Percentiles rank a stretch among this genome's conserved stretches.
Conservation (phyloP, 2,113 vertebrate genomes). For the Cygnus atratus region DNA sequence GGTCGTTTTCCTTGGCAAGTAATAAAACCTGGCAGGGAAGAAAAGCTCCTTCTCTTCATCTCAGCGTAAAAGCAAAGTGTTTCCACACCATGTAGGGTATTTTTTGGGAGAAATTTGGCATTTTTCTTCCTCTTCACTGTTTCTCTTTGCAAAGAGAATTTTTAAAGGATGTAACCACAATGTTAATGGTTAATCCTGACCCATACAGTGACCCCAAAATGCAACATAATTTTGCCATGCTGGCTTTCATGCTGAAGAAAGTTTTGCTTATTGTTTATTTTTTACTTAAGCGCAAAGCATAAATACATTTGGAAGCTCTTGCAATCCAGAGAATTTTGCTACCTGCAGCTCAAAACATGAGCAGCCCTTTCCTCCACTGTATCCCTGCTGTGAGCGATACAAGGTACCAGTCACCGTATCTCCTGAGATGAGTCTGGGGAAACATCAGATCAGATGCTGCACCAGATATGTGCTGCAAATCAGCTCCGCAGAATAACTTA, state of each 20-base stretch:
- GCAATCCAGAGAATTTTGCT: too few species aligned
- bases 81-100: rapidly evolving
- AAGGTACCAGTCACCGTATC: not conserved
- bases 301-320: not conserved
- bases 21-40: not conserved
- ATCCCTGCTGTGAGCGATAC: rapidly evolving
- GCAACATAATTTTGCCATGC: not conserved
- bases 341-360: rapidly evolving
- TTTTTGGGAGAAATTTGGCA: not conserved
- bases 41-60: not conserved
- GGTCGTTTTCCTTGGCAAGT: not conserved
- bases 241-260: not conserved
- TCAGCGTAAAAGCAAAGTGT: not conserved
- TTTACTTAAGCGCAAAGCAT: not conserved
- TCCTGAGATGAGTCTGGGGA: not conserved
- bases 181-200: not conserved
- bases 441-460: not conserved
- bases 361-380: not conserved
- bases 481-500: too few species aligned
- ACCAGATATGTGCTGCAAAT: not conserved
- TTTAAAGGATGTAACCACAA: not conserved
- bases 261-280: not conserved
- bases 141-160: not conserved
- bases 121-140: not conserved
- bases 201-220: not conserved